Evolutionary conservation across 2,797 vertebrate species (phyloP), one percentile per base, ranked within the genome.

Genomic region (Australoheros facetus): DNA sequence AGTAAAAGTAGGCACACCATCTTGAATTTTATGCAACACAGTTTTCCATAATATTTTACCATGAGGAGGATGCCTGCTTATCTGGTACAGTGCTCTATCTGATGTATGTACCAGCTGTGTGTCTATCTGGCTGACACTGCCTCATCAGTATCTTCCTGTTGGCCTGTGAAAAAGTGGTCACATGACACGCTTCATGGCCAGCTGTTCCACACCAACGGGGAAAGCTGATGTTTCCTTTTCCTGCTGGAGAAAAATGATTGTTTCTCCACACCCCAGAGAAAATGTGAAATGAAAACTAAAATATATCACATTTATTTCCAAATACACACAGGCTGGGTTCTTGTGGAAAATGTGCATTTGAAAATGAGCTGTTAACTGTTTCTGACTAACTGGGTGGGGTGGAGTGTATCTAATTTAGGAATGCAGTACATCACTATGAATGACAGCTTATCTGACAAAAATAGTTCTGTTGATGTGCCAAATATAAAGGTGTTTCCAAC

Each of bases 201-300:
- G 84, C 85, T 77, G 85, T 77, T 87, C 78, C 80, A 74, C 53
- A 55, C 39, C 78, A 69, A 71, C 39, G 83, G 23, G 85, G 85
- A 92, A 91, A 90, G 60, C 77, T 64, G 48, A 54, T 54, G 71
- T 85, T 90, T 90, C 83, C 85, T 57, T 82, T 92, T 89, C 89
- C 84, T 87, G 83, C 17, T 71, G 51, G 62, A 79, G 57, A 85
- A 73, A 72, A 76, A 77, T n/a, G 7, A 16, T 79, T 66, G 51
- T 75, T 73, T 64, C 58, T 28, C 73, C 69, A 78, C 88, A 71
- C 32, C 39, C 17, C 4, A 1, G 57, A 58, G 72, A 56, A 53
- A 72, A 30, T 7, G 76, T 77, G 59, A 60, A 83, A 75, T 72
- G 58, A 60, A 37, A 79, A 54, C 69, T 73, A 48, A 89, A 86